A percentile compares a stretch with the other conserved stretches of the same genome.
Conservation (phyloP, 1,140 invertebrate genomes). For the Diorhabda carinulata region DNA sequence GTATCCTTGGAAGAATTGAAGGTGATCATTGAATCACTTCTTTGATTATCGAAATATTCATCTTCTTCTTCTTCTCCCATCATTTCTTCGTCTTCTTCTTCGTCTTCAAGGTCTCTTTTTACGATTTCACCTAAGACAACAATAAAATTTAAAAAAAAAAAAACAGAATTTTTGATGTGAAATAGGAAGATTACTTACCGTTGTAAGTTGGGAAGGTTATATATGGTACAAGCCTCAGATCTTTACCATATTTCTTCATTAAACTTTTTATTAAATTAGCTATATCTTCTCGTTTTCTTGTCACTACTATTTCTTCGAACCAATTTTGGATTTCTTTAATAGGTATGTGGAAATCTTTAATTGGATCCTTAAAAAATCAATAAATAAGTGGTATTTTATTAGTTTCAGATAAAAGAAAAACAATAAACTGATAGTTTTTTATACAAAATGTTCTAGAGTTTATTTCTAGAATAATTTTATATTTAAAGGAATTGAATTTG, state of each 20-base stretch:
- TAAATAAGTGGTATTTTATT: neutral
- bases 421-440: conserved; percentile 1
- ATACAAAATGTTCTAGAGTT: neutral
- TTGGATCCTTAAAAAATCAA: conserved; percentile 59
- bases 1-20: conserved; percentile 11
- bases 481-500: no score
- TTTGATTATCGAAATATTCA: neutral
- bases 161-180: neutral
- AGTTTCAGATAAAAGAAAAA: conserved; percentile 14
- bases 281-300: conserved; percentile 74
- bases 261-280: conserved; percentile 67
- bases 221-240: conserved; percentile 54
- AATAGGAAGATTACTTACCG: conserved; percentile 47
- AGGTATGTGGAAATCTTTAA: conserved; percentile 68
- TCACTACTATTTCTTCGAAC: conserved; percentile 76
- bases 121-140: conserved; percentile 13
- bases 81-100: conserved; percentile 29
- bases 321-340: conserved; percentile 71
- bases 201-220: conserved; percentile 63
- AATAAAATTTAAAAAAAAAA: conserved; percentile 21
- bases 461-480: no score
- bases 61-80: conserved; percentile 27
- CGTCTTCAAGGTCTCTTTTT: conserved; percentile 12
- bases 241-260: conserved; percentile 60
- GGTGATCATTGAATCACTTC: conserved; percentile 10